phyloP scores from a whole-genome alignment of 2,113 vertebrate genomes.

The Lanius ludovicianus region DNA sequence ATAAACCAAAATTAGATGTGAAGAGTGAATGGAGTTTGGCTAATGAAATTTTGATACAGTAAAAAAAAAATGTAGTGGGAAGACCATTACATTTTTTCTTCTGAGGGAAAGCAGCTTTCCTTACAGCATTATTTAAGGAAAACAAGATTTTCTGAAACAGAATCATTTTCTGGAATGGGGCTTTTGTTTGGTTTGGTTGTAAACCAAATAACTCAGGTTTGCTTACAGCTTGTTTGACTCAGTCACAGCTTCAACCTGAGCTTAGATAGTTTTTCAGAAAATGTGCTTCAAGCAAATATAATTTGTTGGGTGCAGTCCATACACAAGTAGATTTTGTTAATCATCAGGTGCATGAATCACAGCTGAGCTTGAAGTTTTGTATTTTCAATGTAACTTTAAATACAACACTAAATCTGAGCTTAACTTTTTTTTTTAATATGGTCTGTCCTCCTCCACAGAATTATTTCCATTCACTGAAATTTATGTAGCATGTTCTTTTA shows the following conservation, averaged over 20 bases:
- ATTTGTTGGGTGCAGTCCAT: not conserved
- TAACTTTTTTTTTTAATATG: fast-evolving
- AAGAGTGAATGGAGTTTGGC: not conserved
- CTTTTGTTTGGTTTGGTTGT: not conserved
- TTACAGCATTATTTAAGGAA: not conserved
- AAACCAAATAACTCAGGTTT: not conserved
- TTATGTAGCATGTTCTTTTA: not conserved
- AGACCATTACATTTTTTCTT: not conserved
- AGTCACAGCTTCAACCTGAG: not conserved
- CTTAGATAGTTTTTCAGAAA: not conserved
- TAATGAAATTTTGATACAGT: not conserved
- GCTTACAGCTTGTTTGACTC: not conserved
- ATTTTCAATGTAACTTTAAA: not conserved
- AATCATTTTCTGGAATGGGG: not conserved
- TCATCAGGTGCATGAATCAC: not conserved
- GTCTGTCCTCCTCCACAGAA: not conserved
- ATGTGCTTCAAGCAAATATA: not conserved
- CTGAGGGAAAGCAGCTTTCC: not conserved
- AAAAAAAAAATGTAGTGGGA: not conserved
- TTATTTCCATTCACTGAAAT: not conserved
- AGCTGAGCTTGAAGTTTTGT: not conserved
- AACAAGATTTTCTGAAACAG: not conserved
- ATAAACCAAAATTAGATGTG: not conserved
- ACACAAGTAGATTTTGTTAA: not conserved
- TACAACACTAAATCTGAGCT: not conserved